Evolutionary conservation across 2,888 invertebrate species (phyloP).

Genomic region (Penaeus monodon): DNA sequence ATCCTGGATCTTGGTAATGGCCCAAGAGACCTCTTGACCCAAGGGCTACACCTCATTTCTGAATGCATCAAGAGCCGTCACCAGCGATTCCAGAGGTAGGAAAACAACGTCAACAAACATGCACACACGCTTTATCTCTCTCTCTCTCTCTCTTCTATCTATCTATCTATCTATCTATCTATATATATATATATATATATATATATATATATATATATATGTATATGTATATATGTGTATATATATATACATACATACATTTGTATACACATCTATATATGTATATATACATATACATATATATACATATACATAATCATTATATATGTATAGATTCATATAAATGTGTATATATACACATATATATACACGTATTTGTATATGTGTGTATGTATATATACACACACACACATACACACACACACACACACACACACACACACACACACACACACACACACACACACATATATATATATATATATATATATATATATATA

Average conservation of each 20-base stretch:
- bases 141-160: no score
- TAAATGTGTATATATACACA: constrained; percentile 10
- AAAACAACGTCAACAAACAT: no score
- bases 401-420: background rate
- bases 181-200: no score
- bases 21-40: no score
- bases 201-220: no score
- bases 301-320: background rate
- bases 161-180: no score
- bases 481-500: constrained; percentile 11
- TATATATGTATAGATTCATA: background rate
- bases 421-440: background rate
- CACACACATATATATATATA: constrained; percentile 10
- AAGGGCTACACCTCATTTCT: no score
- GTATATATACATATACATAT: background rate
- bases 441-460: background rate
- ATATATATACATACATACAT: constrained; percentile 13
- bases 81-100: no score
- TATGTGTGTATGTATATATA: background rate
- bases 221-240: no score
- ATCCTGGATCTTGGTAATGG: no score
- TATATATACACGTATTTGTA: background rate
- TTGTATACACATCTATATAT: constrained; percentile 10
- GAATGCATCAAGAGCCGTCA: no score
- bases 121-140: no score